A percentile compares a stretch with the other conserved stretches of the same genome.
Evolutionary conservation across 2,113 vertebrate species (phyloP).

Genomic region (Hucho hucho): DNA sequence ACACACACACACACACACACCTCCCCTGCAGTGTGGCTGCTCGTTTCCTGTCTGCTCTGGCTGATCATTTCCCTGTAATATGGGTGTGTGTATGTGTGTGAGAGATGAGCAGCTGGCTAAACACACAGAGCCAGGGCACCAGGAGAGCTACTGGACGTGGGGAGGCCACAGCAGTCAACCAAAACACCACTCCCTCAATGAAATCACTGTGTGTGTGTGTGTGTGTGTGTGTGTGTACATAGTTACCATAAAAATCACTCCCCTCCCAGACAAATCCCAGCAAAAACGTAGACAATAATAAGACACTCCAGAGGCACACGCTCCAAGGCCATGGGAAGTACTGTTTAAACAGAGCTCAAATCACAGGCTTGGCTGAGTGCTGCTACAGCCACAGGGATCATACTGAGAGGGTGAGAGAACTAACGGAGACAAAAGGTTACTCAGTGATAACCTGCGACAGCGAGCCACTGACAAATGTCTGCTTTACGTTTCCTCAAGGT

Average conservation of each 20-base stretch:
- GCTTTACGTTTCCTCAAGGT: neutral
- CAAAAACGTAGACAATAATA: conserved; percentile 2
- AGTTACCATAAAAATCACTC: conserved; percentile 4
- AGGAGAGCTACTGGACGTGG: conserved; percentile 27
- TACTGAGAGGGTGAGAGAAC: neutral
- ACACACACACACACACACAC: neutral
- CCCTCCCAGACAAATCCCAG: too few relatives aligned
- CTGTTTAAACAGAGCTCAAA: conserved; percentile 19
- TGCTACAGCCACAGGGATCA: neutral
- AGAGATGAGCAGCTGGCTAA: conserved; percentile 32
- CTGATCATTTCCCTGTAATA: conserved; percentile 34
- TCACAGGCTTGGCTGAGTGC: conserved; percentile 11
- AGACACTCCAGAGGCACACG: neutral
- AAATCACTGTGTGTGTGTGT: neutral
- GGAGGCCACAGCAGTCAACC: conserved; percentile 17
- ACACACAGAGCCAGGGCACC: conserved; percentile 28
- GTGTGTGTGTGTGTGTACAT: neutral
- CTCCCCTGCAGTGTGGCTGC: conserved; percentile 14
- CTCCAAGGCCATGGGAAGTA: neutral
- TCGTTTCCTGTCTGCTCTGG: conserved; percentile 26
- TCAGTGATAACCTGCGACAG: neutral
- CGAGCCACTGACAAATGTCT: neutral
- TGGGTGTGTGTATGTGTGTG: neutral
- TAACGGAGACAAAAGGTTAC: conserved; percentile 4
- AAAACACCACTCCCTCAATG: conserved; percentile 12